Conservation (phyloP, 1,140 invertebrate genomes). For the Hormaphis cornu region DNA sequence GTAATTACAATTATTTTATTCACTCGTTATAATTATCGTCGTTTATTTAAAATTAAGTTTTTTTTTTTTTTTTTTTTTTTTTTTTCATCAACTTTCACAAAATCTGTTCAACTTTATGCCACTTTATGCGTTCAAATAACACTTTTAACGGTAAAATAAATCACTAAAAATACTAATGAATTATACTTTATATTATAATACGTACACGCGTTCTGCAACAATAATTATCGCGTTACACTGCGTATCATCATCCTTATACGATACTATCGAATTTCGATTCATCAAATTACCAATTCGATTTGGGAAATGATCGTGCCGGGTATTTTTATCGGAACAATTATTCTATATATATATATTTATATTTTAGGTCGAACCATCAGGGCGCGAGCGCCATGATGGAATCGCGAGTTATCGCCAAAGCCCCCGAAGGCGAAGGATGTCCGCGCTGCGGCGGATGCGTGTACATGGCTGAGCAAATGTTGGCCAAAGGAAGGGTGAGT, state of each 20-base stretch:
- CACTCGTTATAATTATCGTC: too few species aligned
- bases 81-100: too few species aligned
- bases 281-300: not conserved
- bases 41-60: too few species aligned
- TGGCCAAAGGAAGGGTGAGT: constrained; percentile 77
- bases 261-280: not conserved
- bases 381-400: constrained; percentile 47
- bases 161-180: constrained; percentile 5
- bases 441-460: constrained; percentile 84
- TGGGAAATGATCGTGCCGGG: not conserved
- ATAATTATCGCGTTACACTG: too few species aligned
- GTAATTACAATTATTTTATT: too few species aligned
- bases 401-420: constrained; percentile 65
- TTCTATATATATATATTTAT: too few species aligned
- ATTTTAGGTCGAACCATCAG: not conserved
- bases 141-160: not conserved
- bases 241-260: not conserved
- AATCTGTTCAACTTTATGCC: too few species aligned
- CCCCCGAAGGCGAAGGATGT: constrained; percentile 76
- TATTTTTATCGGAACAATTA: too few species aligned
- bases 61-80: too few species aligned
- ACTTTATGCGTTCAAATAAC: not conserved
- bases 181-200: not conserved
- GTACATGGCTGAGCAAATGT: constrained; percentile 88
- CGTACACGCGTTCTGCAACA: too few species aligned